phyloP scores from a whole-genome alignment of 2,888 invertebrate genomes.

The Teleogryllus oceanicus region DNA sequence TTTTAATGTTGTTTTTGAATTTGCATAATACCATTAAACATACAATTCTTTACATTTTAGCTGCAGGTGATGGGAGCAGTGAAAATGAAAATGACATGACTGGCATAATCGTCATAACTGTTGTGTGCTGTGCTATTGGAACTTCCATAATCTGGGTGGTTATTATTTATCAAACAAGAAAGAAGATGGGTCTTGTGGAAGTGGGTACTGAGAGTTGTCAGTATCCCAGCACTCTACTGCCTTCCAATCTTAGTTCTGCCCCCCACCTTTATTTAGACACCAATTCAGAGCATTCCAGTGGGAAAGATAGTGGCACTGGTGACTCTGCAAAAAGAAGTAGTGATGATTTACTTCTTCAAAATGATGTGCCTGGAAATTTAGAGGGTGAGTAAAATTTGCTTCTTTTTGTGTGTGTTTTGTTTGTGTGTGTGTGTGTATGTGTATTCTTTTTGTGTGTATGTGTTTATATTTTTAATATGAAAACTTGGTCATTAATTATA shows the following conservation, averaged over 20 bases:
- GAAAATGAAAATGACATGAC: conserved; percentile 71
- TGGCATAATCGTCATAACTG: conserved; percentile 83
- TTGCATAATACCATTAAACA: background rate
- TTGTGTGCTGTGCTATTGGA: conserved; percentile 86
- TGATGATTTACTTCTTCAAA: conserved; percentile 50
- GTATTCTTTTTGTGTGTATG: background rate
- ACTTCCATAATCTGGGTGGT: conserved; percentile 89
- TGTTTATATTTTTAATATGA: background rate
- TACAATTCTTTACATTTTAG: conserved; percentile 40
- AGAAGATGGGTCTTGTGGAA: conserved; percentile 54
- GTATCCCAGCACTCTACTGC: conserved; percentile 29
- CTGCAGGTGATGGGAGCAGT: conserved; percentile 51
- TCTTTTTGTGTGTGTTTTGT: background rate
- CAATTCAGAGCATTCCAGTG: conserved; percentile 69
- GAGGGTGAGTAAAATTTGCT: background rate
- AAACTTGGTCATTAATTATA: background rate
- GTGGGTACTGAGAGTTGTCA: conserved; percentile 29
- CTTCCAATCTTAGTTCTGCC: conserved; percentile 46
- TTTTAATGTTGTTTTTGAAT: too few species aligned
- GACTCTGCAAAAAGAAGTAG: conserved; percentile 73
- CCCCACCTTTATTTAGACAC: conserved; percentile 57
- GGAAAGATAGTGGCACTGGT: conserved; percentile 75
- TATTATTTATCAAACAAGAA: conserved; percentile 81
- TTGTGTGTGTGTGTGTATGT: background rate
- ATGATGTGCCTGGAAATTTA: conserved; percentile 1